These are phyloP conservation scores for Oscheius myriophilus DNA, from an alignment of 2,888 invertebrate genomes.

Conservation along the genomic window DNA sequence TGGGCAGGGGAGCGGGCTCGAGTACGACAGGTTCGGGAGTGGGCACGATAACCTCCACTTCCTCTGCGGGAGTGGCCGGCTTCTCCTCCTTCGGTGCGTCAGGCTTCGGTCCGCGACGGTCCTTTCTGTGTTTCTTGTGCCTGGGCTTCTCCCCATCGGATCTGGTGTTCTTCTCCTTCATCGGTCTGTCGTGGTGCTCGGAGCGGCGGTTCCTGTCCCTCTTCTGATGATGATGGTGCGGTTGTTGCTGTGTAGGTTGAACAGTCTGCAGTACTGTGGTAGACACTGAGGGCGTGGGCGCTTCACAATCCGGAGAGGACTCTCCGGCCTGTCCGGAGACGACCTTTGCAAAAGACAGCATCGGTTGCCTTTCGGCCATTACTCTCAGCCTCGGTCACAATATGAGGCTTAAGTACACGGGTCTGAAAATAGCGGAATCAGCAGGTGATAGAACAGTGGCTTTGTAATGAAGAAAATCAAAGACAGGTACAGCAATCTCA, in stretches of 20 bases:
- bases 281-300: slow-evolving; percentile 10
- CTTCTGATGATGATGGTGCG: background rate
- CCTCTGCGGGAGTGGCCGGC: background rate
- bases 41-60: background rate
- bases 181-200: slow-evolving; percentile 14
- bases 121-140: slow-evolving; percentile 37
- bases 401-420: slow-evolving; percentile 21
- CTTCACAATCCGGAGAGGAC: slow-evolving; percentile 7
- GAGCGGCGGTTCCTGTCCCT: slow-evolving; percentile 10
- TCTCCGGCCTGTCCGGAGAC: slow-evolving; percentile 49
- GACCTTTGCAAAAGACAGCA: slow-evolving; percentile 62
- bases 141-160: background rate
- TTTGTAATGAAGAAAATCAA: background rate
- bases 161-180: slow-evolving; percentile 16
- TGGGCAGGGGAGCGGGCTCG: slow-evolving; percentile 58
- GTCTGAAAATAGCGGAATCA: slow-evolving; percentile 4
- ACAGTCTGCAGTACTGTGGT: slow-evolving; percentile 7
- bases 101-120: slow-evolving; percentile 22
- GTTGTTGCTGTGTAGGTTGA: slow-evolving; percentile 27
- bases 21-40: slow-evolving; percentile 35
- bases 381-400: slow-evolving; percentile 24
- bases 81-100: slow-evolving; percentile 24
- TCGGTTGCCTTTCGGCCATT: slow-evolving; percentile 61
- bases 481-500: background rate
- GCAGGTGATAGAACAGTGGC: background rate